Evolutionary conservation across 2,113 vertebrate species (phyloP), one percentile per base, ranked within the genome.

Genomic region (Chroicocephalus ridibundus): DNA sequence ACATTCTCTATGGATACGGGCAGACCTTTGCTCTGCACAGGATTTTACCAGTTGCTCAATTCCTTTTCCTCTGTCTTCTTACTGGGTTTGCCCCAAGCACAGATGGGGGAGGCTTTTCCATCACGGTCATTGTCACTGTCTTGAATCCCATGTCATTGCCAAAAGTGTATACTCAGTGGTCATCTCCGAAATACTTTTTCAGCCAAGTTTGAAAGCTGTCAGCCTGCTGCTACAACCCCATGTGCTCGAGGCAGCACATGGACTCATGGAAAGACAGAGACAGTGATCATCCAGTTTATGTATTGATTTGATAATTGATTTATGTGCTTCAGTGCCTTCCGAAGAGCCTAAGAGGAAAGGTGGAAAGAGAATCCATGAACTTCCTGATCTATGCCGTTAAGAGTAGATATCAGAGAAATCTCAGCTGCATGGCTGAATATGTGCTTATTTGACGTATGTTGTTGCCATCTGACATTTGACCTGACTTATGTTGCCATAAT

Each of bases 1-100:
- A 78, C 5, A 1, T 88, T 98, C 70, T 92, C 96, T 92, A 94
- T 91, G 93, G 94, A 90, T 95, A 97, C 74, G 8, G 27, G 58
- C 70, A 97, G 94, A 90, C 80, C 88, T 94, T 94, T 93, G 69
- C 40, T 78, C 47, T 40, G 60, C 38, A 60, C 32, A 58, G 66
- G 31, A 36, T 18, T 83, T 80, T 8, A 31, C 54, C 52, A 92
- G 58, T 49, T 88, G 49, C 32, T 87, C 61, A 68, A 47, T 52
- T 82, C 62, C 32, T 83, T 94, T 97, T 91, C 58, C 66, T 82
- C 49, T 38, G 29, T 87, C 40, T 94, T 82, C 49, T 46, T 57
- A 38, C 14, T 83, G 62, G 15, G 15, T 27, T 89, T 94, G 25
- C 65, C 9, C 9, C 44, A 29, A n/a, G 25, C 55, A 25, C 34